phyloP scores from a whole-genome alignment of 2,797 vertebrate genomes.

The Dryobates pubescens region DNA sequence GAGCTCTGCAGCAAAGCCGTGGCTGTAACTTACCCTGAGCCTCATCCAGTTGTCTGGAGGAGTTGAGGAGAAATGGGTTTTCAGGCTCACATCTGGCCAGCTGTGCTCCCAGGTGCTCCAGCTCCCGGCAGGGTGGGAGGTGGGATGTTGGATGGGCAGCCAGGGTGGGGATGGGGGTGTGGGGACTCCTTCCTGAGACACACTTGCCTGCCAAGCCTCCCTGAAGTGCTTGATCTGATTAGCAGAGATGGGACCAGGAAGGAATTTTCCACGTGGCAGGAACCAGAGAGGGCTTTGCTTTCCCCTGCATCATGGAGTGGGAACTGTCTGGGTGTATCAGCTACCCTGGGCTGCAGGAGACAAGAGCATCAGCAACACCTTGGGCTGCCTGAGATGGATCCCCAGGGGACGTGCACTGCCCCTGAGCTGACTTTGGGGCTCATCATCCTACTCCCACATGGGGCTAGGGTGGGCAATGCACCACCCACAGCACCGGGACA shows the following conservation, averaged over 20 bases:
- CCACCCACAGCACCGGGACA: not conserved
- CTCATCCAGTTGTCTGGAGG: not conserved
- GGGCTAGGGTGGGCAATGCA: not conserved
- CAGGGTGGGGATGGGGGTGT: accelerated
- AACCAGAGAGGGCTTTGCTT: not conserved
- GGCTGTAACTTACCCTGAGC: not conserved
- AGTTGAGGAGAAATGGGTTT: accelerated
- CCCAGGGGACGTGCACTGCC: not conserved
- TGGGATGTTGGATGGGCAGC: not conserved
- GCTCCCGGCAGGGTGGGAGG: accelerated
- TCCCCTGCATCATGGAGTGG: not conserved
- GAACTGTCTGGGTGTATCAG: slow-evolving; percentile 47
- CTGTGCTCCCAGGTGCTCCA: not conserved
- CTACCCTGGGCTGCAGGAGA: not conserved
- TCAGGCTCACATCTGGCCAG: not conserved
- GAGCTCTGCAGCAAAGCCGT: not conserved
- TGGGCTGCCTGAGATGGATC: not conserved
- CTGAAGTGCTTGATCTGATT: not conserved
- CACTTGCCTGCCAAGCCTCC: accelerated
- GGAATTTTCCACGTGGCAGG: slow-evolving; percentile 56
- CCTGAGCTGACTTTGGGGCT: not conserved
- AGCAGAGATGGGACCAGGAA: not conserved
- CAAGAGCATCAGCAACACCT: not conserved
- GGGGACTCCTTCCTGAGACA: not conserved
- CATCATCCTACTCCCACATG: accelerated